A percentile compares a stretch with the other conserved stretches of the same genome.
phyloP scores from a whole-genome alignment of 2,888 invertebrate species.

The Drosophila yooni region DNA sequence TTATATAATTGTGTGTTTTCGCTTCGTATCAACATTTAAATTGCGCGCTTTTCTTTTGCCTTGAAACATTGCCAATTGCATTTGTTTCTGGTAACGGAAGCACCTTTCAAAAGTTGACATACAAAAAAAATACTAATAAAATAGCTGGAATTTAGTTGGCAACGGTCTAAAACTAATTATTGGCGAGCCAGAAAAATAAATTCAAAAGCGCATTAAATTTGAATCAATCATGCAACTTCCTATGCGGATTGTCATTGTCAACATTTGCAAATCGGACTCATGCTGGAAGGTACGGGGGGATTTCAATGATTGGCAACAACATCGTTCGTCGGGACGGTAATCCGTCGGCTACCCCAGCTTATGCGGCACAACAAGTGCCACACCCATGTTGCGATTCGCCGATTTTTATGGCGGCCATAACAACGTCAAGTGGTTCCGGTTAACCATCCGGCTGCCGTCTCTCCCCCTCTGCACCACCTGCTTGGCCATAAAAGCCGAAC shows the following conservation, averaged over 20 bases:
- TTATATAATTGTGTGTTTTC: neutral
- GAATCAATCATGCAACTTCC: constrained; percentile 68
- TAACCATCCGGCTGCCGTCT: neutral
- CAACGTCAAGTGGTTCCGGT: constrained; percentile 45
- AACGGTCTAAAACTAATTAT: constrained; percentile 67
- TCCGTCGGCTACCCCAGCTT: constrained; percentile 19
- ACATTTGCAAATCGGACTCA: constrained; percentile 37
- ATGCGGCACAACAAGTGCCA: constrained; percentile 54
- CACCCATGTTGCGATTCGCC: constrained; percentile 58
- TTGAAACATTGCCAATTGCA: constrained; percentile 62
- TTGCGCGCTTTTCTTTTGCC: constrained; percentile 16
- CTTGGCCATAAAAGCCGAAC: constrained; percentile 58
- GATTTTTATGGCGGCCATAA: constrained; percentile 68
- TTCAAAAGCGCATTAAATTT: constrained; percentile 69
- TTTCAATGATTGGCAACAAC: constrained; percentile 44
- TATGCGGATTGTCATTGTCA: constrained; percentile 37
- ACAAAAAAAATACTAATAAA: constrained; percentile 1
- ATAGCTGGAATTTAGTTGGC: constrained; percentile 51
- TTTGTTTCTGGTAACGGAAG: constrained; percentile 47
- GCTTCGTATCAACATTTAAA: constrained; percentile 14
- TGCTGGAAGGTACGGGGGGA: constrained; percentile 22
- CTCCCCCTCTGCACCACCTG: constrained; percentile 8
- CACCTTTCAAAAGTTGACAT: constrained; percentile 64
- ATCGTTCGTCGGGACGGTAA: constrained; percentile 10
- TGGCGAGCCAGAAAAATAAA: constrained; percentile 40